These are phyloP conservation scores for Rhinopomastus cyanomelas DNA, from an alignment of 2,113 vertebrate genomes.

Conservation along the genomic window DNA sequence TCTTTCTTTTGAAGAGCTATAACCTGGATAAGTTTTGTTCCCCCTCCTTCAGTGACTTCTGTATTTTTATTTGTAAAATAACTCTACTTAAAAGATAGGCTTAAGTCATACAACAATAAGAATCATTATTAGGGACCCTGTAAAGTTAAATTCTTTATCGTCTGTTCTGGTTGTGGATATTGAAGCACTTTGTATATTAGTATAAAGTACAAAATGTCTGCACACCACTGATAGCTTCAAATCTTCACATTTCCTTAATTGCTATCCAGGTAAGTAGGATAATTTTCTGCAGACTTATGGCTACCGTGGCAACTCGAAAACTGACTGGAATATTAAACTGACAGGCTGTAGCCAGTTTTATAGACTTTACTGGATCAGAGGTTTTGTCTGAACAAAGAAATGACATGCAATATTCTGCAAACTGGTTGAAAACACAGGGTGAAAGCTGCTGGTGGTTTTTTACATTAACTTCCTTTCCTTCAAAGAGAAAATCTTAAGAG, in stretches of 20 bases:
- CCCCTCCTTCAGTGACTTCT: not conserved
- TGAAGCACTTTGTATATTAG: not conserved
- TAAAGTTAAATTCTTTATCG: constrained; percentile 10
- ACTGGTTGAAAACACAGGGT: not conserved
- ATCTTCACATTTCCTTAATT: constrained; percentile 69
- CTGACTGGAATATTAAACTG: constrained; percentile 67
- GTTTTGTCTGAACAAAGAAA: constrained; percentile 42
- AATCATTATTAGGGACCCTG: not conserved
- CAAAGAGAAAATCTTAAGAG: not conserved
- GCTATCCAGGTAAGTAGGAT: constrained; percentile 66
- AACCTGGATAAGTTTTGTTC: not conserved
- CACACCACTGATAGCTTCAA: constrained; percentile 34
- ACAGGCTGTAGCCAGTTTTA: not conserved
- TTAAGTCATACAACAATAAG: not conserved
- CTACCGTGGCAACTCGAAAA: constrained; percentile 56
- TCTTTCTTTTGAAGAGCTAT: not conserved
- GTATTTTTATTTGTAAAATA: constrained; percentile 3
- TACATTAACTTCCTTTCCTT: not conserved
- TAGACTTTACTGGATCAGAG: constrained; percentile 11
- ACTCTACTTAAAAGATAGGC: not conserved
- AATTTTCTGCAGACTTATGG: constrained; percentile 65
- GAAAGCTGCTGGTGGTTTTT: not conserved
- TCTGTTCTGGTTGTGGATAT: constrained; percentile 12
- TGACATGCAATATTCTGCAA: not conserved
- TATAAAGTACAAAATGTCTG: constrained; percentile 23